Evolutionary conservation across 2,113 vertebrate species (phyloP), one percentile per base, ranked within the genome.

Genomic region (Tringa solitaria): DNA sequence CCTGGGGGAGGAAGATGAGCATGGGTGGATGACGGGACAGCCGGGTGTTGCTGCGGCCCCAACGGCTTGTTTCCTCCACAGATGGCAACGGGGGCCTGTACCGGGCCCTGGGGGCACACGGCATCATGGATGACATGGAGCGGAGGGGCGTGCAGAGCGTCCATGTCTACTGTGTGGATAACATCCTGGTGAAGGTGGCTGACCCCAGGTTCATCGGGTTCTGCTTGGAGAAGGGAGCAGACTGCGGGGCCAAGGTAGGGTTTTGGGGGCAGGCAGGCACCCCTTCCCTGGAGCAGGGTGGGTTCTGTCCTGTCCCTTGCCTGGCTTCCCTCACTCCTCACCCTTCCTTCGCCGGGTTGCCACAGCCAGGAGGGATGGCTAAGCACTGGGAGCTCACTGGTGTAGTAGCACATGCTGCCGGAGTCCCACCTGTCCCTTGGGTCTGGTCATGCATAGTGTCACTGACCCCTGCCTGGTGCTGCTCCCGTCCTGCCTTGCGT

Each of bases 21-120:
- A 2, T 27, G 69, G 26, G 17, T 21, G 46, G 30, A 35, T 79
- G 53, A 35, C 0, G 1, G 23, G 35, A 7, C 6, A 14, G 27
- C 3, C 0, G 5, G 26, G 8, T 4, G 1, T 39, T 64, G 59
- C 39, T 80, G 59, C 1, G 4, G 23, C 39, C 53, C 21, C 24
- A 54, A 4, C 2, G 1, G 15, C 73, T 41, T 75, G 65, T 91
- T 84, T 12, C 37, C 27, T 68, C 23, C 1, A 3, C 95, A 99
- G 99, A 99, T 70, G 99, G 99, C 26, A 99, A 99, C 0, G 99
- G 99, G 14, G 99, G 99, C 26, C 98, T 99, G 17, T 99, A 99
- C 97, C 97, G 99, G 97, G 99, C 99, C 6, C 98, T 99, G 59
- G 99, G 99, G 11, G 96, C 94, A 4, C 98, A 99, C 7, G 96